Evolutionary conservation across 1,140 invertebrate species (phyloP), one percentile per base, ranked within the genome.

Genomic region (Theocolax elegans): DNA sequence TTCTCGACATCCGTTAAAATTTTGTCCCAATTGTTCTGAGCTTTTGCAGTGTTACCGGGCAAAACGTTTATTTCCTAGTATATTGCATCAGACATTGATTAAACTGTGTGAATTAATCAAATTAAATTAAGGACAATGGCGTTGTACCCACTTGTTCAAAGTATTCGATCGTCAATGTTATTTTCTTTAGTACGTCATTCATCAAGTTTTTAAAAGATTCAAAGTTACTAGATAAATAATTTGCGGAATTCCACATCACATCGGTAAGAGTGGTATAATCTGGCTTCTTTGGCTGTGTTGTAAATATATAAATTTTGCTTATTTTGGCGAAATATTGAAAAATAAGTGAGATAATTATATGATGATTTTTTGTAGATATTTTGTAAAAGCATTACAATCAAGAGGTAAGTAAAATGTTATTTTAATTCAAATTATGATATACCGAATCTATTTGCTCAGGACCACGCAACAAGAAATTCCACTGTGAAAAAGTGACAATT

Each of bases 401-500:
- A 35, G n/a, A n/a, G n/a, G n/a, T n/a, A n/a, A 15, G 40, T 13
- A 48, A 15, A 48, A 48, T 48, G 3, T 3, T 15, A 48, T 21
- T 48, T 53, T 3, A 29, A 17, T 4, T 15, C n/a, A 3, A 31
- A 31, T 15, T 17, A 9, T 6, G 1, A 54, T 40, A 19, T 74
- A 84, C 84, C 27, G 59, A 49, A 58, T 67, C 69, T 3, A 80
- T 76, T 58, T 69, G 73, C 1, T 76, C 84, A 0, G 90, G 86
- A 10, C 93, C 93, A 29, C 92, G 87, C 6, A 95, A 81, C 65
- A 95, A 87, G 79, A 92, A 95, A 81, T 91, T 90, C 90, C 91
- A 94, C 73, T 94, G 89, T 0, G 76, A 73, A 1, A 87, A 82
- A 0, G 76, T 80, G 6, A 95, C 88, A 6, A 81, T 67, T 0